Conservation (phyloP, 2,888 invertebrate species). For the Zelleria hepariella region DNA sequence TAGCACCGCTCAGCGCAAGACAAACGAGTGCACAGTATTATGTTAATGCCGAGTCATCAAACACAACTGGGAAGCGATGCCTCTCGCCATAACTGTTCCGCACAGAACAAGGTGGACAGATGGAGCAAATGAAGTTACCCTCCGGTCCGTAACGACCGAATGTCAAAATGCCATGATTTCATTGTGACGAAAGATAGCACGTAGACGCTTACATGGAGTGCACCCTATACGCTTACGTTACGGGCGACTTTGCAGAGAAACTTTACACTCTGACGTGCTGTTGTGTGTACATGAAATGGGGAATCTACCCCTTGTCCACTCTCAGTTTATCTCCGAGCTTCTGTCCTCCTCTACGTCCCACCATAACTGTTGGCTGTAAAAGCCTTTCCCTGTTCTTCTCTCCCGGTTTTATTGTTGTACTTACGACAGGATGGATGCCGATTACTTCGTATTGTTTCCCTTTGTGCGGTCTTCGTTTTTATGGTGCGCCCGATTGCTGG, state of each 20-base stretch:
- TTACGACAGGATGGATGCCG: not conserved
- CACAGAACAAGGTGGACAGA: not conserved
- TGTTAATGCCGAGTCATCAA: slow-evolving; percentile 2
- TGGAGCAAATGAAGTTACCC: too few relatives aligned
- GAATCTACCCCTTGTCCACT: too few relatives aligned
- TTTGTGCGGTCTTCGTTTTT: not conserved
- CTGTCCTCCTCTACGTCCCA: not conserved
- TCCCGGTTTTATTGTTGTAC: not conserved
- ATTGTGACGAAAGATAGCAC: too few relatives aligned
- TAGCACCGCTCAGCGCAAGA: not conserved
- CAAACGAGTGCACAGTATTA: slow-evolving; percentile 1
- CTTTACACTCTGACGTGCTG: too few relatives aligned
- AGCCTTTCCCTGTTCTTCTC: slow-evolving; percentile 1
- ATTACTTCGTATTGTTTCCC: slow-evolving; percentile 2
- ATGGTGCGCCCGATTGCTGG: not conserved
- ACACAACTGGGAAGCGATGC: not conserved
- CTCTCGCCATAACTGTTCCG: not conserved
- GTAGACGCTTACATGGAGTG: too few relatives aligned
- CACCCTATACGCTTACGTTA: too few relatives aligned
- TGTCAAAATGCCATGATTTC: too few relatives aligned
- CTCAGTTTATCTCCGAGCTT: too few relatives aligned
- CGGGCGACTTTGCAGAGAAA: too few relatives aligned
- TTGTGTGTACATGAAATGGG: too few relatives aligned
- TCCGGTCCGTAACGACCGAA: too few relatives aligned
- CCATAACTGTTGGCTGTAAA: not conserved